Percentiles rank a stretch among this genome's conserved stretches.
Evolutionary conservation across 2,113 vertebrate genomes (phyloP).

Genomic region (Garra rufa): DNA sequence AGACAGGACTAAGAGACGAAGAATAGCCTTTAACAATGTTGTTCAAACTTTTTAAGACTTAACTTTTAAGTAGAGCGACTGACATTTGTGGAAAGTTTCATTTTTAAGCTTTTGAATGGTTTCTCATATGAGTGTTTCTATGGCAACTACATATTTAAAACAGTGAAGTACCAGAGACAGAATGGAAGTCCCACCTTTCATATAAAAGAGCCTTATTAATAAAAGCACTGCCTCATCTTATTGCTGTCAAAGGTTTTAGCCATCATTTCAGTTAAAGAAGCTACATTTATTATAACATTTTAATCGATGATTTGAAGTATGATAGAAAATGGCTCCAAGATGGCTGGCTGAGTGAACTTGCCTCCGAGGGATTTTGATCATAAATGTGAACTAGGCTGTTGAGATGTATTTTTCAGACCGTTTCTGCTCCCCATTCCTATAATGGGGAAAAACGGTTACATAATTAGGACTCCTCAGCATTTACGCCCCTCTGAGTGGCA

Average conservation of each 20-base stretch:
- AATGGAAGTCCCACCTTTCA: constrained; percentile 2
- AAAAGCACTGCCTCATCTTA: neutral
- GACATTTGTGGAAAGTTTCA: neutral
- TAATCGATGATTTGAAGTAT: neutral
- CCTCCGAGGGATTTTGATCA: neutral
- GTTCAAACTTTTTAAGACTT: neutral
- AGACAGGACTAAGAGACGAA: neutral
- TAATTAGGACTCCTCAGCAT: constrained; percentile 19
- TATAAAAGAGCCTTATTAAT: neutral
- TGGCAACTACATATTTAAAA: constrained; percentile 24
- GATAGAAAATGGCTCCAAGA: neutral
- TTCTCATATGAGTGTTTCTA: constrained; percentile 7
- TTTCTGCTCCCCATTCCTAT: neutral
- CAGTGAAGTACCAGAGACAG: neutral
- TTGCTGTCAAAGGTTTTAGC: constrained; percentile 18
- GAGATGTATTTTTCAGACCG: neutral
- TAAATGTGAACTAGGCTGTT: neutral
- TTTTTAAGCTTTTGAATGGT: constrained; percentile 7
- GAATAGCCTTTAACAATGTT: neutral
- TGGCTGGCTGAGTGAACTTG: neutral
- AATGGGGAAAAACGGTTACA: neutral
- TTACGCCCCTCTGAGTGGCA: constrained; percentile 1
- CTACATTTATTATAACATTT: neutral
- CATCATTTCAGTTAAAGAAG: neutral
- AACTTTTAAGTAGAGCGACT: constrained; percentile 7